These are phyloP conservation scores for Oostethus manadensis DNA, from an alignment of 2,113 vertebrate genomes.

Conservation along the genomic window DNA sequence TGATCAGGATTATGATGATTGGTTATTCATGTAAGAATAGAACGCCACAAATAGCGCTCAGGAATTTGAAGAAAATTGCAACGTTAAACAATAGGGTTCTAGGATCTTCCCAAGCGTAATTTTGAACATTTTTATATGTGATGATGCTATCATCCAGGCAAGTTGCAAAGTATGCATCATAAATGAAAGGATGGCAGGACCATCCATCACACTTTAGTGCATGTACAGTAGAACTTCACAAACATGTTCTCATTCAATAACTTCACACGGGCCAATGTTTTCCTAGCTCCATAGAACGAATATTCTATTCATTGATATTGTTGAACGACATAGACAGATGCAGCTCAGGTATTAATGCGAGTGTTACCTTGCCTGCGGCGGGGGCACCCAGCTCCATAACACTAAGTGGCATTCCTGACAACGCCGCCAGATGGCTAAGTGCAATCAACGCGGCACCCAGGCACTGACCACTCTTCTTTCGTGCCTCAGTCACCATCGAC, in stretches of 20 bases:
- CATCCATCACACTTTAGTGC: background rate
- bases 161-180: background rate
- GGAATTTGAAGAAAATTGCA: too few relatives aligned
- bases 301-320: constrained; percentile 26
- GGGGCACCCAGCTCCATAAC: constrained; percentile 50
- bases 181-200: background rate
- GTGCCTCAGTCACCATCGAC: constrained; percentile 86
- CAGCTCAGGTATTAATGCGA: constrained; percentile 27
- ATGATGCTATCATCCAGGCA: background rate
- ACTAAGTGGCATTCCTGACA: constrained; percentile 70
- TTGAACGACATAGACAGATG: constrained; percentile 9
- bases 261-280: constrained; percentile 3
- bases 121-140: background rate
- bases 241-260: constrained; percentile 18
- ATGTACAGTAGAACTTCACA: background rate
- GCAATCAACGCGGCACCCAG: constrained; percentile 64
- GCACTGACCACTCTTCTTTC: constrained; percentile 70
- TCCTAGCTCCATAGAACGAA: constrained; percentile 20
- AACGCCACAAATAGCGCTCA: background rate
- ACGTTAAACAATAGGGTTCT: background rate
- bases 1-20: background rate
- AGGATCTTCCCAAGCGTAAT: too few relatives aligned
- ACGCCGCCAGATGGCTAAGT: constrained; percentile 71
- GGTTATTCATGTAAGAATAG: background rate
- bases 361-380: constrained; percentile 49